Percentiles rank a stretch among this genome's conserved stretches.
These are phyloP conservation scores for Stegophylla sp. DNA, from an alignment of 2,888 invertebrate genomes.

Conservation along the genomic window DNA sequence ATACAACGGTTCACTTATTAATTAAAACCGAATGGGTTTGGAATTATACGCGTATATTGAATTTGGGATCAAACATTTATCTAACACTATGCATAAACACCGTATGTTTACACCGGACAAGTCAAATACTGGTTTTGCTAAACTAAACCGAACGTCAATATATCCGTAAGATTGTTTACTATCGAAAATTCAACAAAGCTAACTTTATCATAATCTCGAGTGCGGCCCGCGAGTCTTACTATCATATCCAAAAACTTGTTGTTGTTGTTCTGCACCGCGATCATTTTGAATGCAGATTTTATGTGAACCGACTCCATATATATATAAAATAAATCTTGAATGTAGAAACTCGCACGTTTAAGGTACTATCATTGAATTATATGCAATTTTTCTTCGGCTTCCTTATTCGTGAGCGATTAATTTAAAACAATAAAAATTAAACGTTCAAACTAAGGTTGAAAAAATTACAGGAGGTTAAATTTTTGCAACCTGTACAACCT, in stretches of 20 bases:
- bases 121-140: not conserved
- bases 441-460: too few species aligned
- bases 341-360: too few species aligned
- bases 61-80: not conserved
- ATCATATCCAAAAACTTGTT: not conserved
- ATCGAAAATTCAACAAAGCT: conserved; percentile 14
- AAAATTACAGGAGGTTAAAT: too few species aligned
- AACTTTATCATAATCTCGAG: conserved; percentile 23
- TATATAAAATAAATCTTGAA: too few species aligned
- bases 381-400: too few species aligned
- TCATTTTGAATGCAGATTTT: too few species aligned
- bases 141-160: conserved; percentile 23
- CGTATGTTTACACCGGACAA: not conserved
- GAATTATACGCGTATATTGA: not conserved
- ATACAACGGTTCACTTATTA: too few species aligned
- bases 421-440: too few species aligned
- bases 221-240: not conserved
- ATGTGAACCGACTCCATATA: too few species aligned
- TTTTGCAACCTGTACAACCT: too few species aligned
- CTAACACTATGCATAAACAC: not conserved
- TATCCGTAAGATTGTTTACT: conserved; percentile 1
- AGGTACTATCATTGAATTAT: too few species aligned
- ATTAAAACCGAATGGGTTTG: not conserved
- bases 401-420: too few species aligned
- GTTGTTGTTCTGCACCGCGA: not conserved